Conservation (phyloP, 2,888 invertebrate genomes). For the Stenolophus ochropezus region DNA sequence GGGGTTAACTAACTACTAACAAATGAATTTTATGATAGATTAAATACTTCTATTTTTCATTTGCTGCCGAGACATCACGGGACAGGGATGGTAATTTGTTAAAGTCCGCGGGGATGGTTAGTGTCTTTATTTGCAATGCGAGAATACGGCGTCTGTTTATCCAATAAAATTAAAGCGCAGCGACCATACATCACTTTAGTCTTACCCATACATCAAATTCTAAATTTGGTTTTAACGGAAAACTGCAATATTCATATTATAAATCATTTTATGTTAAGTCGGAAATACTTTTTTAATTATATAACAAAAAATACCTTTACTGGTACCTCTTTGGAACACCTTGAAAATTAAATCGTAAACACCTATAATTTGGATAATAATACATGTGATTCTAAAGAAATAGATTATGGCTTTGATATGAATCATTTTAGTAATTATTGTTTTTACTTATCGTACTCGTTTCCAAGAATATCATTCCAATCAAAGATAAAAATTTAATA, state of each 20-base stretch:
- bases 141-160: background rate
- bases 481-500: background rate
- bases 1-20: constrained; percentile 41
- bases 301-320: background rate
- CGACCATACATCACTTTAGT: background rate
- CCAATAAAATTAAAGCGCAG: background rate
- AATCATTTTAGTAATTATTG: constrained; percentile 37
- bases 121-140: constrained; percentile 27
- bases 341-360: constrained; percentile 40
- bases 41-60: constrained; percentile 45
- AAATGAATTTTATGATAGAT: constrained; percentile 46
- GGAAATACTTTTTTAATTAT: constrained; percentile 13
- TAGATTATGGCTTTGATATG: constrained; percentile 30
- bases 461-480: background rate
- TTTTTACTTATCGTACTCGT: background rate
- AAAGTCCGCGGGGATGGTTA: background rate
- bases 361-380: constrained; percentile 41
- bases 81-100: constrained; percentile 14
- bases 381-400: constrained; percentile 11
- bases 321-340: constrained; percentile 14
- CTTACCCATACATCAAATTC: background rate
- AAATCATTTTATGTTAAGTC: too few species aligned
- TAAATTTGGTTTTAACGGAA: background rate
- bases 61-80: background rate
- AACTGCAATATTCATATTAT: background rate